Evolutionary conservation across 2,888 invertebrate species (phyloP).

Genomic region (Andrena flavipes): DNA sequence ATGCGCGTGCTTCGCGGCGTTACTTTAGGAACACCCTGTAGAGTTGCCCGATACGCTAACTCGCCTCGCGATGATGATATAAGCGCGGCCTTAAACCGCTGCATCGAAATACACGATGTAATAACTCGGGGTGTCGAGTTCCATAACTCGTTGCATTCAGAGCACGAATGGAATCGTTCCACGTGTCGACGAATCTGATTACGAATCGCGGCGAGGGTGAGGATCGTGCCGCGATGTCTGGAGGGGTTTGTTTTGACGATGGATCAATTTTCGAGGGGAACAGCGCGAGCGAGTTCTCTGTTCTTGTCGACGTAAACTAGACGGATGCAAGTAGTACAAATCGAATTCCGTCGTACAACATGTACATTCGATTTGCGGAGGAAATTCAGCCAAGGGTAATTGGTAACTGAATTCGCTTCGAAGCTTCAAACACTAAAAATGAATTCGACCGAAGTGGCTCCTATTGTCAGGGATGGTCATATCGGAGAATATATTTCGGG

Average conservation of each 20-base stretch:
- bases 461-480: no score
- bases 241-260: background rate
- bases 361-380: no score
- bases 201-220: background rate
- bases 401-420: no score
- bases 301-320: no score
- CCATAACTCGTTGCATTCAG: conserved; percentile 40
- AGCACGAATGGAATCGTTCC: conserved; percentile 23
- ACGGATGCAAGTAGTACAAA: no score
- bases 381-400: no score
- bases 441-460: no score
- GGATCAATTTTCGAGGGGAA: background rate
- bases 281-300: no score
- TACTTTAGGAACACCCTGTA: conserved; percentile 7
- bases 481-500: no score
- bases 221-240: background rate
- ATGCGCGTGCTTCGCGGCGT: no score
- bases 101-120: conserved; percentile 52
- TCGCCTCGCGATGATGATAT: conserved; percentile 54
- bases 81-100: conserved; percentile 56
- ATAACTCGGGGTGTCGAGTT: conserved; percentile 45
- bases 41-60: conserved; percentile 54
- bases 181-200: conserved; percentile 4
- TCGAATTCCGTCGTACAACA: no score
- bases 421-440: no score